These are phyloP conservation scores for Ochotona curzoniae DNA, from an alignment of 2,113 vertebrate genomes.

Conservation along the genomic window DNA sequence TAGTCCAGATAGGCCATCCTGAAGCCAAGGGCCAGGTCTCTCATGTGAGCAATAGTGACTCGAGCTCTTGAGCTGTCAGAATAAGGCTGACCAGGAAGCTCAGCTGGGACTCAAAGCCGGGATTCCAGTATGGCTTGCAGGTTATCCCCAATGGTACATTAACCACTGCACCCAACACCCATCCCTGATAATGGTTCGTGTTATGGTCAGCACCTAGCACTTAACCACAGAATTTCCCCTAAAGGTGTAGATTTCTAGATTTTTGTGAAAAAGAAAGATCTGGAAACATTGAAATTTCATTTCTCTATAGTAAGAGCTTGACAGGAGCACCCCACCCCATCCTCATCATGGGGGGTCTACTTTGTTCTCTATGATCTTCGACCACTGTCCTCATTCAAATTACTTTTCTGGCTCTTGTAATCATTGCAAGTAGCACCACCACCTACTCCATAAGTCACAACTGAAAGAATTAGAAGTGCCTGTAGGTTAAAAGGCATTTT, in stretches of 20 bases:
- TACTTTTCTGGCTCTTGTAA: neutral
- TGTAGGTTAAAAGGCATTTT: neutral
- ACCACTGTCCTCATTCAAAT: neutral
- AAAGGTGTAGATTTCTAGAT: slow-evolving; percentile 14
- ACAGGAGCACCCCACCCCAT: neutral
- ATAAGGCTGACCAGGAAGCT: too few species aligned
- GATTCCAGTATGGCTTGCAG: too few species aligned
- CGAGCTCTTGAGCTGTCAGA: too few species aligned
- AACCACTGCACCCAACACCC: too few species aligned
- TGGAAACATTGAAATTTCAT: neutral
- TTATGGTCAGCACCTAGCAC: neutral
- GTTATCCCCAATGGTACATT: too few species aligned
- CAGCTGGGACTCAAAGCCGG: too few species aligned
- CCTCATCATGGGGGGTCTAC: neutral
- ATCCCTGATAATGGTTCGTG: too few species aligned
- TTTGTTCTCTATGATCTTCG: neutral
- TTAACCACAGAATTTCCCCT: neutral
- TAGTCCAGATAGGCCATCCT: too few species aligned
- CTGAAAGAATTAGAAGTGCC: neutral
- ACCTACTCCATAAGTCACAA: neutral
- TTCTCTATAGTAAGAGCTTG: neutral
- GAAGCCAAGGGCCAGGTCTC: too few species aligned
- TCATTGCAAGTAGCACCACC: neutral
- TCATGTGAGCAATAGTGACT: too few species aligned
- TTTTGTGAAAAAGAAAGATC: neutral